Base-by-base conservation (phyloP, 2,888 invertebrate genomes). In the Caenorhabditis imperialis region DNA sequence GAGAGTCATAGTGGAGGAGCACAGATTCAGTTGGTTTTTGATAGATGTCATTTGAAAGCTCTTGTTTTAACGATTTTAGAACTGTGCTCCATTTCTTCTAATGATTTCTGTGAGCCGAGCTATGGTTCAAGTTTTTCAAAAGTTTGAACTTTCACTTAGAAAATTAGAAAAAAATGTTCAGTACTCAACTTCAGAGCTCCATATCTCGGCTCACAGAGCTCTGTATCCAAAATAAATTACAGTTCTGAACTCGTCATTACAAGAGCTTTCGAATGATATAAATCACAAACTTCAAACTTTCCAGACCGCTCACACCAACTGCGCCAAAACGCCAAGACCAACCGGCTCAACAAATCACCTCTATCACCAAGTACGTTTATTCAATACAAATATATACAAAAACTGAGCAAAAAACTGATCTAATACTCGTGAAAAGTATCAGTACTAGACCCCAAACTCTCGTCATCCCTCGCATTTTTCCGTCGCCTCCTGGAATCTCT, bases 1-100 rank as follows among this genome's bases (percentile, higher is more conserved):
- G 75, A 78, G 16, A 78, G 70, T 35, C 60, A 63, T 25, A 69
- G 62, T 40, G 62, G 40, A 16, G 62, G 40, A 27, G 67, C 51
- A 6, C 50, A 48, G 14, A 35, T 44, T 35, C 67, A 67, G 69
- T 69, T 22, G 60, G 69, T 53, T 42, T 48, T 60, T 3, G 2
- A n/a, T 2, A 5, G 22, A 25, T 38, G 4, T 35, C n/a, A n/a
- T n/a, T n/a, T n/a, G n/a, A n/a, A n/a, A n/a, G n/a, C n/a, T n/a
- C n/a, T n/a, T n/a, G n/a, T n/a, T n/a, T n/a, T n/a, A n/a, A n/a
- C n/a, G n/a, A n/a, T n/a, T n/a, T n/a, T n/a, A n/a, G n/a, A n/a
- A n/a, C n/a, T n/a, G n/a, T n/a, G n/a, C n/a, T n/a, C n/a, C n/a
- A n/a, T n/a, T n/a, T n/a, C n/a, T n/a, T n/a, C n/a, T n/a, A n/a